Percentiles rank a stretch among this genome's conserved stretches.
These are phyloP conservation scores for Centruroides vittatus DNA, from an alignment of 1,140 invertebrate species.

Conservation along the genomic window DNA sequence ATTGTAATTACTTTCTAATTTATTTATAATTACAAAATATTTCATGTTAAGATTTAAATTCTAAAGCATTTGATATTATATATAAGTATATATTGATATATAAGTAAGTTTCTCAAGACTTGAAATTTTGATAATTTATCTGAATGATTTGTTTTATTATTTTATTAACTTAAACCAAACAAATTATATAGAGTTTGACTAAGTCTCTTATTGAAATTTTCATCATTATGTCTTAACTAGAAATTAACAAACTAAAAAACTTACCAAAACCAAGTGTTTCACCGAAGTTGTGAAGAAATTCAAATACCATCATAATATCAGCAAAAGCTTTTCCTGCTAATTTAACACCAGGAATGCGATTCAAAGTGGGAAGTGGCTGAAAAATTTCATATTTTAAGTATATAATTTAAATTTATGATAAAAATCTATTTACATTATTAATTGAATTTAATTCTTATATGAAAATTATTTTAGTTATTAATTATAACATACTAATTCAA, in stretches of 20 bases:
- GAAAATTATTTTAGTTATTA: background rate
- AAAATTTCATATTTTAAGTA: background rate
- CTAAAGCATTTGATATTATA: too few species aligned
- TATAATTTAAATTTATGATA: background rate
- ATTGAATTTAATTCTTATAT: background rate
- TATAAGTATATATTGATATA: too few species aligned
- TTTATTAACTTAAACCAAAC: too few species aligned
- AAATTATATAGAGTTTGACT: too few species aligned
- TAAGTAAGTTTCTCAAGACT: too few species aligned
- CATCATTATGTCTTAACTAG: too few species aligned
- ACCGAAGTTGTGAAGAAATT: slow-evolving; percentile 91
- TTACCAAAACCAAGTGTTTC: slow-evolving; percentile 81
- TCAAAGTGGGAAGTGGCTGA: slow-evolving; percentile 51
- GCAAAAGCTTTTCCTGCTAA: slow-evolving; percentile 75
- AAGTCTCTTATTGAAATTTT: too few species aligned
- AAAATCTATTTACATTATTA: background rate
- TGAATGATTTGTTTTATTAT: too few species aligned
- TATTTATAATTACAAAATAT: too few species aligned
- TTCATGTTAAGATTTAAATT: too few species aligned
- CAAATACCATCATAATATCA: slow-evolving; percentile 81
- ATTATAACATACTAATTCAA: background rate
- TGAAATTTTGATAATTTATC: too few species aligned
- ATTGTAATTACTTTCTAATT: too few species aligned
- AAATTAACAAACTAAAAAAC: slow-evolving; percentile 12
- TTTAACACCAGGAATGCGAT: slow-evolving; percentile 62